Conservation (phyloP, 2,888 invertebrate genomes). For the Diloba caeruleocephala region DNA sequence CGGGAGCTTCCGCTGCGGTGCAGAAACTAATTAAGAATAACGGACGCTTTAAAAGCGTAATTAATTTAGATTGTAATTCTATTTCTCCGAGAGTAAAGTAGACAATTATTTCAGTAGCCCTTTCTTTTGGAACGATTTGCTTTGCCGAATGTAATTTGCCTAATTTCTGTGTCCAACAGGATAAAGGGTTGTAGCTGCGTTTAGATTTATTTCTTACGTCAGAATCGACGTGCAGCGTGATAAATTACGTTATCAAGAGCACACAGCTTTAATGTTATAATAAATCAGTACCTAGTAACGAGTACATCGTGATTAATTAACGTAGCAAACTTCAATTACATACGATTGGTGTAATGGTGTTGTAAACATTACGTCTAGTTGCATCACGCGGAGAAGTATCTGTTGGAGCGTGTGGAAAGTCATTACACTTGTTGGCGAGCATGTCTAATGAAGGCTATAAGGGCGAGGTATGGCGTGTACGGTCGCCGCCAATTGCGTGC, state of each 20-base stretch:
- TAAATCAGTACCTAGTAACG: conserved; percentile 50
- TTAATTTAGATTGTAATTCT: conserved; percentile 90
- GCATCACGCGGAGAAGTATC: conserved; percentile 29
- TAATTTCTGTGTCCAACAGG: conserved; percentile 84
- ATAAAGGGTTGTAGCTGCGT: conserved; percentile 69
- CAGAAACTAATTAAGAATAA: conserved; percentile 90
- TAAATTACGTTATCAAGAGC: conserved; percentile 35
- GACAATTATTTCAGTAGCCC: conserved; percentile 89
- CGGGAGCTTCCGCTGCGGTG: conserved; percentile 87
- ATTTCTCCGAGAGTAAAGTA: conserved; percentile 88
- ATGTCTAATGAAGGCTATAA: conserved; percentile 75
- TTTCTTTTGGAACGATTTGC: conserved; percentile 87
- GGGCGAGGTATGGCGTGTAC: conserved; percentile 50
- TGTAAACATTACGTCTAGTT: conserved; percentile 42
- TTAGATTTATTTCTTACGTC: conserved; percentile 58
- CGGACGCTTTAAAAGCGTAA: conserved; percentile 90
- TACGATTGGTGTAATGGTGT: conserved; percentile 52
- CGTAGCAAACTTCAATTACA: conserved; percentile 48
- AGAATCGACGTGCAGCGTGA: conserved; percentile 38
- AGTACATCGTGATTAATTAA: conserved; percentile 59
- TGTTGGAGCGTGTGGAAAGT: conserved; percentile 66
- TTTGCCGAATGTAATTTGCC: conserved; percentile 85
- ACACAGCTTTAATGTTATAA: conserved; percentile 54
- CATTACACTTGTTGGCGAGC: conserved; percentile 70
- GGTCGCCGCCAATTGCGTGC: conserved; percentile 74